Percentiles rank a stretch among this genome's conserved stretches.
Conservation (phyloP, 2,113 vertebrate species). For the Sialia sialis region DNA sequence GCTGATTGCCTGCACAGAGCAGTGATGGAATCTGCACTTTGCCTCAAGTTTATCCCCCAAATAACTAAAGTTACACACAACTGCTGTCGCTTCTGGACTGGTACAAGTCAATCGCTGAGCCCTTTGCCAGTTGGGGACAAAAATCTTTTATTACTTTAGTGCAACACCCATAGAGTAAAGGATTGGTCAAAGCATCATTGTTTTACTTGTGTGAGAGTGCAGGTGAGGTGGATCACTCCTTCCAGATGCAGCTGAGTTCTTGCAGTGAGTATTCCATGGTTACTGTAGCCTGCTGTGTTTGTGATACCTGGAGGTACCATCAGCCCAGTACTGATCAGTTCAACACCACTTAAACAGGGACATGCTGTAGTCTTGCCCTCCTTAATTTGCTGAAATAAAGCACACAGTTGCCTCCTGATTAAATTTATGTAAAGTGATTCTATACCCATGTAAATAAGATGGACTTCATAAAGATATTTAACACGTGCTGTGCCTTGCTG, state of each 20-base stretch:
- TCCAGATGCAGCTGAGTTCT: neutral
- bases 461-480: constrained; percentile 69
- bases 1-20: neutral
- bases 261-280: neutral
- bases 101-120: neutral
- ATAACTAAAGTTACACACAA: neutral
- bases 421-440: constrained; percentile 67
- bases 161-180: neutral
- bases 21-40: neutral
- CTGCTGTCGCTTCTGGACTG: neutral
- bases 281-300: neutral
- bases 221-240: neutral
- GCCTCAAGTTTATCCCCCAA: neutral
- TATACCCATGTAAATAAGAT: constrained; percentile 74
- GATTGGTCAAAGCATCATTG: constrained; percentile 10
- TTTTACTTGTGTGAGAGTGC: neutral
- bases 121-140: neutral
- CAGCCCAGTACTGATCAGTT: neutral
- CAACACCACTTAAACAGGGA: constrained; percentile 11
- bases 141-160: constrained; percentile 16
- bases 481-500: constrained; percentile 19
- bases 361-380: neutral
- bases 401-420: constrained; percentile 43
- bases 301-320: neutral
- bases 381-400: constrained; percentile 65